A percentile compares a stretch with the other conserved stretches of the same genome.
These are phyloP conservation scores for Sebastes hubbsi DNA, from an alignment of 2,797 vertebrate genomes.

Conservation along the genomic window DNA sequence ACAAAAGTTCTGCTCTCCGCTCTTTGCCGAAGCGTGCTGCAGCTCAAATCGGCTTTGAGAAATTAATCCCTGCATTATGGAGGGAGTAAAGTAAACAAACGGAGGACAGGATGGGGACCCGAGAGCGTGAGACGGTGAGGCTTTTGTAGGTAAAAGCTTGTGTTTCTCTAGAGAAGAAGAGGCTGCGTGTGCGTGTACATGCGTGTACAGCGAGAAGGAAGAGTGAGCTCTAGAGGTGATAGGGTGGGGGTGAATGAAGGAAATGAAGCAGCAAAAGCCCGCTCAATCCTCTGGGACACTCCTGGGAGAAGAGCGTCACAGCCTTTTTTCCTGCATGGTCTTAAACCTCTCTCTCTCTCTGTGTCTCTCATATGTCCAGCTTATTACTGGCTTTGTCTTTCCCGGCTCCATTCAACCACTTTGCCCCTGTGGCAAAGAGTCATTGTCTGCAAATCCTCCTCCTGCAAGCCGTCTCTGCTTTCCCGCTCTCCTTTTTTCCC, in stretches of 20 bases:
- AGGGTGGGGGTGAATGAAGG: conserved; percentile 17
- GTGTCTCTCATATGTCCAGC: conserved; percentile 61
- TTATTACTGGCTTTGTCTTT: conserved; percentile 72
- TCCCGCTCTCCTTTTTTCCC: conserved; percentile 22
- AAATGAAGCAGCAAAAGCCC: conserved; percentile 55
- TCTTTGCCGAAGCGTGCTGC: conserved; percentile 59
- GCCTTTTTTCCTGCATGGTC: conserved; percentile 47
- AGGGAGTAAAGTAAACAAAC: conserved; percentile 71
- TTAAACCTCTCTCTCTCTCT: conserved; percentile 32
- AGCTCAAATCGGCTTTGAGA: conserved; percentile 81
- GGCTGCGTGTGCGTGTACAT: neutral
- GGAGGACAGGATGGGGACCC: conserved; percentile 50
- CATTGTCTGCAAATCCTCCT: conserved; percentile 68
- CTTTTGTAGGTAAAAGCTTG: conserved; percentile 54
- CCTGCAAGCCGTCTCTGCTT: conserved; percentile 15
- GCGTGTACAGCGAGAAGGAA: neutral
- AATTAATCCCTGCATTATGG: conserved; percentile 79
- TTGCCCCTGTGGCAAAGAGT: conserved; percentile 50
- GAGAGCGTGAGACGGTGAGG: conserved; percentile 30
- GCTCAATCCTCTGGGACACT: conserved; percentile 47
- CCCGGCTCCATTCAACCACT: conserved; percentile 56
- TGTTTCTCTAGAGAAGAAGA: conserved; percentile 41
- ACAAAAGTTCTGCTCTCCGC: conserved; percentile 72
- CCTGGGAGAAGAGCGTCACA: conserved; percentile 32
- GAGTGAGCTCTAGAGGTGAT: conserved; percentile 5